phyloP scores from a whole-genome alignment of 2,888 invertebrate genomes.

The Epsilonema sp. region DNA sequence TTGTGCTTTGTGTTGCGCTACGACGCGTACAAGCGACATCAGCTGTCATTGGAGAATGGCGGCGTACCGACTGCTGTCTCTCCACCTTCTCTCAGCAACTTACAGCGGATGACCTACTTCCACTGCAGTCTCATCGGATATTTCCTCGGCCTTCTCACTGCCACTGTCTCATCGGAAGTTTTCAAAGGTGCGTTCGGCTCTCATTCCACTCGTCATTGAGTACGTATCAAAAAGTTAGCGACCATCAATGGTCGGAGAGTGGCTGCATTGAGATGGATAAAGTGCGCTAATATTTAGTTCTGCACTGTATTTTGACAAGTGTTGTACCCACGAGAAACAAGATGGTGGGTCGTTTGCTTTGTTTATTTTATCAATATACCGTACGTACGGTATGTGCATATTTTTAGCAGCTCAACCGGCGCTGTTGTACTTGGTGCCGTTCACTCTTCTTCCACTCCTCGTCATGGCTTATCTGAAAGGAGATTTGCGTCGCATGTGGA shows the following conservation, averaged over 20 bases:
- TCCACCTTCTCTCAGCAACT: slow-evolving; percentile 15
- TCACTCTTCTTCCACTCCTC: slow-evolving; percentile 78
- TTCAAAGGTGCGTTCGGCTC: no score
- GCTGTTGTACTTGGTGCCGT: slow-evolving; percentile 84
- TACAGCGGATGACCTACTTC: slow-evolving; percentile 54
- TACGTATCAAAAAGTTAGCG: no score
- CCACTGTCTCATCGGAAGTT: slow-evolving; percentile 87
- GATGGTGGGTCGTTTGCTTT: no score
- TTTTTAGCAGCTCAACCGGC: slow-evolving; percentile 98
- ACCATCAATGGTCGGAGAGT: no score
- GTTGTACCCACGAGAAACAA: no score
- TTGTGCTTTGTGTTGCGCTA: slow-evolving; percentile 88
- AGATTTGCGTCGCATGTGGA: slow-evolving; percentile 91
- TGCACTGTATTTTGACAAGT: no score
- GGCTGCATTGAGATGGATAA: no score
- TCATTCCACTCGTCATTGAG: no score
- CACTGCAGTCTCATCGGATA: slow-evolving; percentile 94
- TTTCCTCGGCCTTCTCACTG: slow-evolving; percentile 72
- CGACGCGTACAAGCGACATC: slow-evolving; percentile 86
- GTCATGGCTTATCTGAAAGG: slow-evolving; percentile 97
- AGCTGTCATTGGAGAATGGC: slow-evolving; percentile 46
- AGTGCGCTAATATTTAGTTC: no score
- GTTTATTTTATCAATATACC: no score
- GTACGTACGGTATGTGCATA: no score
- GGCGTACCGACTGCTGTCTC: slow-evolving; percentile 35